These are phyloP conservation scores for Molothrus ater DNA, from an alignment of 2,797 vertebrate genomes.

Conservation along the genomic window DNA sequence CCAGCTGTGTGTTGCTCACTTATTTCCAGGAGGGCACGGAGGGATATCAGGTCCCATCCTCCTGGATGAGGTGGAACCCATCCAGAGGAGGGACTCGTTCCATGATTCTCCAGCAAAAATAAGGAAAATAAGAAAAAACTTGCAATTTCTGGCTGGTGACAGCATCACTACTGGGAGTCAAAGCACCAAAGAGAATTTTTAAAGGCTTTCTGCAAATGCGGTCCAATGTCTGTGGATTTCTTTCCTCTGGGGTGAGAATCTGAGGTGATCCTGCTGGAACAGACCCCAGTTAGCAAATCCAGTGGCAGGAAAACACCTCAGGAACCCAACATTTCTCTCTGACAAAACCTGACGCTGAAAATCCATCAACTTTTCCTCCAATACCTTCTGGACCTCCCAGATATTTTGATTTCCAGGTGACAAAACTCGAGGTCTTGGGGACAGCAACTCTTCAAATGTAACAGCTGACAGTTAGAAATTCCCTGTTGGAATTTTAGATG, in stretches of 20 bases:
- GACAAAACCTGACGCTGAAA: neutral
- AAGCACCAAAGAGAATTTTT: neutral
- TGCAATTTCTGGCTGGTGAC: neutral
- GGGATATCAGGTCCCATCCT: neutral
- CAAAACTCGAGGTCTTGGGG: neutral
- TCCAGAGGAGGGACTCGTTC: neutral
- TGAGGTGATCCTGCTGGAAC: neutral
- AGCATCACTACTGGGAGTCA: neutral
- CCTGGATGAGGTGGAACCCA: neutral
- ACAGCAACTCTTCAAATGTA: neutral
- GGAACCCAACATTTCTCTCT: neutral
- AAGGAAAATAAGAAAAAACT: neutral
- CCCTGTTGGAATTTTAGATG: neutral
- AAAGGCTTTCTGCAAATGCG: neutral
- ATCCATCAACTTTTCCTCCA: neutral
- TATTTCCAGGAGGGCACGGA: neutral
- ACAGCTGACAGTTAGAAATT: neutral
- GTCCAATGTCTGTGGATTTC: neutral
- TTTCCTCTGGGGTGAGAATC: neutral
- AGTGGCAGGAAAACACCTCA: neutral
- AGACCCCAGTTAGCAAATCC: neutral
- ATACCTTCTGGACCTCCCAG: neutral
- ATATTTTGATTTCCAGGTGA: neutral
- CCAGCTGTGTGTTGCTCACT: neutral
- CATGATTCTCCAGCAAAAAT: neutral